These are phyloP conservation scores for Riptortus pedestris DNA, from an alignment of 1,140 invertebrate species.

Conservation along the genomic window DNA sequence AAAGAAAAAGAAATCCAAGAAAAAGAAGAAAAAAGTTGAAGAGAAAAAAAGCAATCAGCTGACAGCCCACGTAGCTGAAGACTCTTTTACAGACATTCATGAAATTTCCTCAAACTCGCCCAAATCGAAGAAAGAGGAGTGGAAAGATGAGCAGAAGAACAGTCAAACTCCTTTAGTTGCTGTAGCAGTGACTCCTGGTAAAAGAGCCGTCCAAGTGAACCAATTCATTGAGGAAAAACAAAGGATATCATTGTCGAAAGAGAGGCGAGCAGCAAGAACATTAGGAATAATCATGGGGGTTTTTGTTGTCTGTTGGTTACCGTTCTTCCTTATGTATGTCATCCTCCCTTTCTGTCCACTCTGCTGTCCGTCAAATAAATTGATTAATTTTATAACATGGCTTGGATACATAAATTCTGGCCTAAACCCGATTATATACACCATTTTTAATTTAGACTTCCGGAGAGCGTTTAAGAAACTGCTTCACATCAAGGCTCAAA, in stretches of 20 bases:
- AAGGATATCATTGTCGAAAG: constrained; percentile 81
- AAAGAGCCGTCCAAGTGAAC: constrained; percentile 45
- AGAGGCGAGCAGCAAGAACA: constrained; percentile 81
- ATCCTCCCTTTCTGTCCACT: constrained; percentile 73
- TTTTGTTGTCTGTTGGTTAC: constrained; percentile 92
- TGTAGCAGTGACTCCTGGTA: constrained; percentile 28
- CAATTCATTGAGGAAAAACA: constrained; percentile 91
- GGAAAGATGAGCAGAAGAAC: constrained; percentile 34
- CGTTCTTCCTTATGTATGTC: constrained; percentile 92
- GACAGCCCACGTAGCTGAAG: constrained; percentile 48
- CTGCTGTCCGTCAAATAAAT: constrained; percentile 52
- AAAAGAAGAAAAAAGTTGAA: constrained; percentile 36
- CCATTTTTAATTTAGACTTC: constrained; percentile 95
- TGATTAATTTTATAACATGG: constrained; percentile 89
- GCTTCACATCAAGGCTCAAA: constrained; percentile 46
- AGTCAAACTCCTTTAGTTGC: constrained; percentile 36
- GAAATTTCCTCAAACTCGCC: constrained; percentile 31
- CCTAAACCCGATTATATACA: constrained; percentile 95
- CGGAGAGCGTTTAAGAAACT: constrained; percentile 82
- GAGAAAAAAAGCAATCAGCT: constrained; percentile 44
- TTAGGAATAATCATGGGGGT: constrained; percentile 90
- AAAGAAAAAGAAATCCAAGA: constrained; percentile 35
- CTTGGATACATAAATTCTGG: constrained; percentile 94
- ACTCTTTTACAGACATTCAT: constrained; percentile 49
- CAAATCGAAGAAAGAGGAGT: constrained; percentile 26